Conservation (phyloP, 2,797 vertebrate genomes). For the Mastacembelus armatus region DNA sequence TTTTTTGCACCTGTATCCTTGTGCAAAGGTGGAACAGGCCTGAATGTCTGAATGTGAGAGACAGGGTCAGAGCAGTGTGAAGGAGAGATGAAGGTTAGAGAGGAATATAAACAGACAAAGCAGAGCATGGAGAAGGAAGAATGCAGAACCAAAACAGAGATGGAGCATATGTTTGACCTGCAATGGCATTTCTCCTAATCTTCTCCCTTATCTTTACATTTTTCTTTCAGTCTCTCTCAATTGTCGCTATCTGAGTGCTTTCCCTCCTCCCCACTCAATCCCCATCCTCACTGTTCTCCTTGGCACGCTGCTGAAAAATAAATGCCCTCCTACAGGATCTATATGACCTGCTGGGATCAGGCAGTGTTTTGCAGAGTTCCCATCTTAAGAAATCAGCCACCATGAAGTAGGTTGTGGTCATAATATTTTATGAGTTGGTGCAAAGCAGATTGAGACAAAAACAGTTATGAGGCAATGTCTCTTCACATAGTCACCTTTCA, state of each 20-base stretch:
- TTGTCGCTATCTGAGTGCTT: constrained; percentile 65
- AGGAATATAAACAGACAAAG: constrained; percentile 15
- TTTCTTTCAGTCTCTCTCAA: constrained; percentile 44
- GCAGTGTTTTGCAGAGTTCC: constrained; percentile 49
- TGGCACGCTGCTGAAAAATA: constrained; percentile 68
- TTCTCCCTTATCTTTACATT: constrained; percentile 21
- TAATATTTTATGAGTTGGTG: constrained; percentile 73
- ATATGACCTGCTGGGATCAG: constrained; percentile 55
- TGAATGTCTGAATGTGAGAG: constrained; percentile 27
- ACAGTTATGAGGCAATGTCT: constrained; percentile 48
- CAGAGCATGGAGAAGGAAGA: not conserved
- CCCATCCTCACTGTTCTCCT: constrained; percentile 46
- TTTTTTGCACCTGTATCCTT: constrained; percentile 38
- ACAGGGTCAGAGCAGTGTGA: constrained; percentile 51
- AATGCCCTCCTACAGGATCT: constrained; percentile 65
- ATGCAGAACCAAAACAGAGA: not conserved
- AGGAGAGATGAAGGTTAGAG: constrained; percentile 64
- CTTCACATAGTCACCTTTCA: constrained; percentile 48
- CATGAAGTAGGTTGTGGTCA: constrained; percentile 67
- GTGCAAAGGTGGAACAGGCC: constrained; percentile 35
- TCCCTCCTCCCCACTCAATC: constrained; percentile 52
- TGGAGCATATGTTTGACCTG: too few species aligned
- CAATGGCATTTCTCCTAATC: constrained; percentile 9
- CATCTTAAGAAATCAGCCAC: constrained; percentile 70
- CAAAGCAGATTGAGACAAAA: constrained; percentile 69